These are phyloP conservation scores for Macroteleia sp. DNA, from an alignment of 2,888 invertebrate species.

Conservation along the genomic window DNA sequence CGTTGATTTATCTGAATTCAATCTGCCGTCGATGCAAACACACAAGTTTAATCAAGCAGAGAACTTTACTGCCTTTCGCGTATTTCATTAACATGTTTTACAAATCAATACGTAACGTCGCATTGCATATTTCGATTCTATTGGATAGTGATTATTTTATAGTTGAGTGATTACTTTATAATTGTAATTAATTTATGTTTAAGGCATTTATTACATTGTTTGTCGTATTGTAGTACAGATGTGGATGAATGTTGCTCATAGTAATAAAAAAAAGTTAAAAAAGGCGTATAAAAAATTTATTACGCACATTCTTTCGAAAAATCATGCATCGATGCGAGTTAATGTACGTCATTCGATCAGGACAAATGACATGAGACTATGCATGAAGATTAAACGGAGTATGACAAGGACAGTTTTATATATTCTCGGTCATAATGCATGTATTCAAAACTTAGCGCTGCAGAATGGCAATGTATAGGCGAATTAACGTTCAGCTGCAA, in stretches of 20 bases:
- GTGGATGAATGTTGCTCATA: no score
- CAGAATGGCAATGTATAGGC: slow-evolving; percentile 18
- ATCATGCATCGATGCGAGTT: slow-evolving; percentile 9
- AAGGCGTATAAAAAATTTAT: slow-evolving; percentile 13
- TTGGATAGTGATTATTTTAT: no score
- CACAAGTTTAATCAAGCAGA: slow-evolving; percentile 8
- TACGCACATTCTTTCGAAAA: slow-evolving; percentile 24
- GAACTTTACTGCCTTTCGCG: slow-evolving; percentile 43
- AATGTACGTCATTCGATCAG: no score
- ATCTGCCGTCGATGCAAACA: slow-evolving; percentile 20
- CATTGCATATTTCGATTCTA: no score
- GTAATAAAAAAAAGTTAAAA: no score
- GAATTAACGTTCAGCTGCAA: slow-evolving; percentile 29
- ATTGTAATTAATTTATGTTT: no score
- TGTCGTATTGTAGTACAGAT: no score
- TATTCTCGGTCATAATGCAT: slow-evolving; percentile 32
- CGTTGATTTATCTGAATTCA: slow-evolving; percentile 36
- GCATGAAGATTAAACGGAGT: slow-evolving; percentile 46
- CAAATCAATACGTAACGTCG: slow-evolving; percentile 26
- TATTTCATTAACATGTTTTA: slow-evolving; percentile 32
- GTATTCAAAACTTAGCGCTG: slow-evolving; percentile 22
- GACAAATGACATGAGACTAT: slow-evolving; percentile 29
- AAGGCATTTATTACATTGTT: no score
- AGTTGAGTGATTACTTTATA: no score
- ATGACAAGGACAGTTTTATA: slow-evolving; percentile 47